Evolutionary conservation across 2,113 vertebrate species (phyloP).

Genomic region (Rhinolophus ferrumequinum): DNA sequence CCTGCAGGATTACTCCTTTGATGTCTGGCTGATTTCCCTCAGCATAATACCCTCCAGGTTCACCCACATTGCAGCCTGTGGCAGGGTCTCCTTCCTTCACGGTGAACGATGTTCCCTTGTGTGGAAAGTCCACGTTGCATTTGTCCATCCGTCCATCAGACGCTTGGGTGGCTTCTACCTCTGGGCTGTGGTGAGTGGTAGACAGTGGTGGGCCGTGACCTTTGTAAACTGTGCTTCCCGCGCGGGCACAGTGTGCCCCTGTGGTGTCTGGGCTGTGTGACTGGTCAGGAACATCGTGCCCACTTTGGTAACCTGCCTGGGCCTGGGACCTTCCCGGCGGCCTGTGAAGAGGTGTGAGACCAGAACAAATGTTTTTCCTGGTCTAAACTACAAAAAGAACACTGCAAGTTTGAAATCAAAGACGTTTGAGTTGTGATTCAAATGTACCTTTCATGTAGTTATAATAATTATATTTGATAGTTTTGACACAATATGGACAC

Average conservation of each 20-base stretch:
- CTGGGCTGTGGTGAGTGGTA: not conserved
- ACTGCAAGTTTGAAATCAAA: not conserved
- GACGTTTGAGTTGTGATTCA: not conserved
- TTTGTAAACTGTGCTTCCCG: not conserved
- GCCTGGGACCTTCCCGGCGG: not conserved
- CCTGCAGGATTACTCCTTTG: too few relatives aligned
- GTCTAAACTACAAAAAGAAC: not conserved
- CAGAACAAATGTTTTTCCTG: not conserved
- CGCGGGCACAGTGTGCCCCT: accelerated
- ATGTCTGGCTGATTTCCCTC: not conserved
- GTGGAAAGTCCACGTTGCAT: not conserved
- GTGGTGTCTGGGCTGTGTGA: not conserved
- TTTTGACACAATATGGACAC: accelerated
- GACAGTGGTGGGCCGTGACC: not conserved
- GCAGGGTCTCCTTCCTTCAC: not conserved
- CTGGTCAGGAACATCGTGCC: not conserved
- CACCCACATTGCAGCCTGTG: accelerated
- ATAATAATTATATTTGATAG: not conserved
- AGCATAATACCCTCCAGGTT: not conserved
- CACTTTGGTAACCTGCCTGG: too few relatives aligned
- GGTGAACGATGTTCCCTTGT: not conserved
- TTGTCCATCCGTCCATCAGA: accelerated
- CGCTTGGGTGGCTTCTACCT: not conserved
- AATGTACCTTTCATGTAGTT: not conserved
- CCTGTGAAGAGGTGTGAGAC: not conserved